Conservation (phyloP, 2,113 vertebrate species). For the Collichthys lucidus region DNA sequence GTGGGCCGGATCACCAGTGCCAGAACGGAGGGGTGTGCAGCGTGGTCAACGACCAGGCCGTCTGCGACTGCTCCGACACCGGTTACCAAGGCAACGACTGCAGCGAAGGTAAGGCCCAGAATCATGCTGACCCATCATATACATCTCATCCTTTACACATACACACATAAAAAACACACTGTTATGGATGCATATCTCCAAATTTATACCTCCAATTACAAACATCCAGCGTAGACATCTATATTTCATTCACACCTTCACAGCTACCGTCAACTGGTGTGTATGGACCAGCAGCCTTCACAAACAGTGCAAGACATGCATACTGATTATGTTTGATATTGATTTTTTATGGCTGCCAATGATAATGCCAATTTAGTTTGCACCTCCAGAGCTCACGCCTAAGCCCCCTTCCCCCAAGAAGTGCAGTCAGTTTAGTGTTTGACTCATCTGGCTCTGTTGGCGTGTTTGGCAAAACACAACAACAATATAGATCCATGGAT, state of each 20-base stretch:
- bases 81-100: conserved; percentile 98
- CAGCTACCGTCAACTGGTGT: conserved; percentile 41
- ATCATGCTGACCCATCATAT: conserved; percentile 77
- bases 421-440: conserved; percentile 35
- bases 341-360: conserved; percentile 63
- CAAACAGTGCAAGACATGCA: conserved; percentile 66
- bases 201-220: conserved; percentile 10
- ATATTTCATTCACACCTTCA: conserved; percentile 65
- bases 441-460: conserved; percentile 27
- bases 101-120: conserved; percentile 95
- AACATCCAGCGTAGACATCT: conserved; percentile 40
- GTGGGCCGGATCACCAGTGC: conserved; percentile 90
- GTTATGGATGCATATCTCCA: conserved; percentile 17
- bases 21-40: conserved; percentile 97
- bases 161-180: conserved; percentile 25
- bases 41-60: conserved; percentile 92
- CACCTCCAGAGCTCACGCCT: conserved; percentile 40
- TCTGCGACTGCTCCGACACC: conserved; percentile 96
- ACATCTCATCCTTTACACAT: conserved; percentile 69
- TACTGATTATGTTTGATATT: conserved; percentile 66
- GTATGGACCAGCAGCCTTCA: conserved; percentile 57
- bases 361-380: conserved; percentile 47
- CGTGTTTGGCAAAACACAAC: conserved; percentile 61
- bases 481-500: conserved; percentile 65
- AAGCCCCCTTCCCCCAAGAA: conserved; percentile 29